Evolutionary conservation across 2,113 vertebrate species (phyloP).

Genomic region (Atrichornis clamosus): DNA sequence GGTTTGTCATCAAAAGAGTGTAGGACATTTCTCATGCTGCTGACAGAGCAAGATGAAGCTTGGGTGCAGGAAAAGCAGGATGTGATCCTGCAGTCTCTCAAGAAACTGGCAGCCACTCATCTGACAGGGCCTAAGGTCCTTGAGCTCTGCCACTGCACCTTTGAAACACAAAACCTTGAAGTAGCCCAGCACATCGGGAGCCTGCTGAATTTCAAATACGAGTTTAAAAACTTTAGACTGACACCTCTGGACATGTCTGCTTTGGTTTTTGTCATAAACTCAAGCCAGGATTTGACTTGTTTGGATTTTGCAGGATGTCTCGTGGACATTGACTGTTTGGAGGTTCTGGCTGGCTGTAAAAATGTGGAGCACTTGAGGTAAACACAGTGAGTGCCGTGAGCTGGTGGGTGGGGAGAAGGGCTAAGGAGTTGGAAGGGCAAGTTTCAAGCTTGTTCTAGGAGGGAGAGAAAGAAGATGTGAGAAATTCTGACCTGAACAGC

Average conservation of each 20-base stretch:
- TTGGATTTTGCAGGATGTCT: slow-evolving; percentile 85
- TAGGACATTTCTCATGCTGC: slow-evolving; percentile 63
- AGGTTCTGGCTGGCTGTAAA: slow-evolving; percentile 75
- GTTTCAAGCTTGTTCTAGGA: neutral
- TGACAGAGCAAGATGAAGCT: slow-evolving; percentile 44
- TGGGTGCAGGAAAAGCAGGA: slow-evolving; percentile 76
- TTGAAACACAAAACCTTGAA: slow-evolving; percentile 78
- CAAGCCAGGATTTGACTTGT: slow-evolving; percentile 44
- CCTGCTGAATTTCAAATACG: slow-evolving; percentile 67
- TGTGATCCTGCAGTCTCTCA: slow-evolving; percentile 68
- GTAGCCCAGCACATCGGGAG: slow-evolving; percentile 67
- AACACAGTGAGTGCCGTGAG: neutral
- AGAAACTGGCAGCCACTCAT: slow-evolving; percentile 65
- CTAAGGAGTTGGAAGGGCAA: neutral
- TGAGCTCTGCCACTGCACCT: slow-evolving; percentile 83
- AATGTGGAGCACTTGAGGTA: slow-evolving; percentile 82
- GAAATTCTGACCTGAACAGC: neutral
- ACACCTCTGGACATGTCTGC: slow-evolving; percentile 77
- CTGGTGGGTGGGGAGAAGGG: neutral
- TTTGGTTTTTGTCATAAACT: slow-evolving; percentile 78
- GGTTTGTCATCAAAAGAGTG: slow-evolving; percentile 80
- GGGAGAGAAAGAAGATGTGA: neutral
- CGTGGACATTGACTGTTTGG: slow-evolving; percentile 79
- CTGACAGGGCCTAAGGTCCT: slow-evolving; percentile 88
- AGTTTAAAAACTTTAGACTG: slow-evolving; percentile 84